These are phyloP conservation scores for Acanthiza pusilla DNA, from an alignment of 2,797 vertebrate species.

Conservation along the genomic window DNA sequence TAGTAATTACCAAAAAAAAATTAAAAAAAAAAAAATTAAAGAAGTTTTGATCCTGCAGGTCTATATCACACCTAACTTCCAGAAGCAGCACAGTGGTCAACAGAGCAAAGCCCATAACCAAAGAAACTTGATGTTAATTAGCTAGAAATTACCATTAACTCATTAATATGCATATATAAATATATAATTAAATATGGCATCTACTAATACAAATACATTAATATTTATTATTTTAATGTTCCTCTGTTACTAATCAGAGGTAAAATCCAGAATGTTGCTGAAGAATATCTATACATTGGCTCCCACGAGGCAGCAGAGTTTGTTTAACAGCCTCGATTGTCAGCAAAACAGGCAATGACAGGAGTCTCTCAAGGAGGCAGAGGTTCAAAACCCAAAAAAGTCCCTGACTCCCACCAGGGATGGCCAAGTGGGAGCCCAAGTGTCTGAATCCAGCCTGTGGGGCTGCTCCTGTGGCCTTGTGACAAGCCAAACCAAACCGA, in stretches of 20 bases:
- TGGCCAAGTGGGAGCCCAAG: not conserved
- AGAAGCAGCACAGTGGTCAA: not conserved
- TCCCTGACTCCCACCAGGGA: not conserved
- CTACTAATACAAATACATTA: not conserved
- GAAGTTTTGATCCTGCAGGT: not conserved
- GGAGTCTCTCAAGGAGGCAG: not conserved
- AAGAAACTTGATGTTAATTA: not conserved
- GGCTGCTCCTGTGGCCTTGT: not conserved
- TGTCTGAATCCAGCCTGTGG: not conserved
- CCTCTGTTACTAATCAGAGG: not conserved
- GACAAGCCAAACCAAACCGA: not conserved
- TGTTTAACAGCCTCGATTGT: not conserved
- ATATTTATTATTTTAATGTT: not conserved
- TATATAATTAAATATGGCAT: not conserved
- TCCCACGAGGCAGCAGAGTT: not conserved
- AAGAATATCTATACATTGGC: not conserved
- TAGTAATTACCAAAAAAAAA: not conserved
- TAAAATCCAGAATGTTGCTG: not conserved
- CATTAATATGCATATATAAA: not conserved
- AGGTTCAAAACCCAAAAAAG: not conserved
- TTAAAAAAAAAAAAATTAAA: no score
- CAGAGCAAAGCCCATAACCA: not conserved
- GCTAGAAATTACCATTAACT: not conserved
- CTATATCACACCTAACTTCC: not conserved
- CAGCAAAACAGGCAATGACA: not conserved